Base-by-base conservation (phyloP, 2,888 invertebrate genomes). In the Himalopsyche tibetana region DNA sequence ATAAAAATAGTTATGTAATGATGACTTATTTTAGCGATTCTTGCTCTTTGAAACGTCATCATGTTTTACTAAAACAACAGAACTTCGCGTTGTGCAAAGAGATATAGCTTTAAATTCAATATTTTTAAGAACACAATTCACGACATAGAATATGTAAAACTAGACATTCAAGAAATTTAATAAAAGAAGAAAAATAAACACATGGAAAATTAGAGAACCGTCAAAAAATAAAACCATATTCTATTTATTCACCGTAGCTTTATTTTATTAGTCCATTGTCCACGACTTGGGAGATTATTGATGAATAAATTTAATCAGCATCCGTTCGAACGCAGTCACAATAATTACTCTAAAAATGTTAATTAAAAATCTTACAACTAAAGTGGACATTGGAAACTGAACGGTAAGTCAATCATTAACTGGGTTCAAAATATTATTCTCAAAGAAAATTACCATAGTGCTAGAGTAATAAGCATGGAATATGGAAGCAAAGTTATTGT, bases 1-100 rank as follows among this genome's bases (percentile, higher is more conserved):
- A 86, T 86, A 86, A 86, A 86, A 86, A 86, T 84, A 84, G 80
- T 86, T 84, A 84, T 86, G 86, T 85, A 85, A 51, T 79, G 15
- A 55, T 80, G 85, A 82, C 42, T 55, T 51, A 82, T 69, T 51
- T 69, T 38, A 81, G 80, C 63, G 9, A n/a, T 80, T n/a, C 12
- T 51, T 82, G 36, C 45, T 55, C 38, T 80, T 19, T 69, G 69
- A 69, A 83, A 69, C 63, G 63, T 85, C 81, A 85, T 82, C 69
- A 83, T n/a, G 40, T 83, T 17, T 45, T 74, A 40, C 74, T 15
- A 83, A 55, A 83, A 85, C 85, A 85, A 82, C 80, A 85, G 79
- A 74, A 83, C 85, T 84, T 84, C 55, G 84, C 84, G n/a, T 15
- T 63, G 84, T 42, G 84, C 84, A 84, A 82, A 85, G 82, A 82